Percentiles rank a stretch among this genome's conserved stretches.
phyloP scores from a whole-genome alignment of 2,113 vertebrate species.

The Pedionomus torquatus region DNA sequence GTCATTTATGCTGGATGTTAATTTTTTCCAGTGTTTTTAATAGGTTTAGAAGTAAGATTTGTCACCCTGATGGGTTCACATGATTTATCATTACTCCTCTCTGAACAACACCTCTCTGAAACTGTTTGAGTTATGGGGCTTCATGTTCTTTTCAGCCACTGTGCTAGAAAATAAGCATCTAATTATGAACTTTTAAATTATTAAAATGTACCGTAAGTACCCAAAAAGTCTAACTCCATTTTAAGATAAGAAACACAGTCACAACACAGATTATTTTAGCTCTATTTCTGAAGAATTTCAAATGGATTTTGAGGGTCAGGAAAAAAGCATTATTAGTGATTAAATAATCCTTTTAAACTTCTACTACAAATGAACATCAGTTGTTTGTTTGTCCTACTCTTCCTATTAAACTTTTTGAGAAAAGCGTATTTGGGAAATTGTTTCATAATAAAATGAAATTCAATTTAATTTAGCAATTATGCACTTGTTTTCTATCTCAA shows the following conservation, averaged over 20 bases:
- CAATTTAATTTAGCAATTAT: constrained; percentile 39
- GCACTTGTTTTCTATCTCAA: constrained; percentile 1
- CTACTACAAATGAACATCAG: not conserved
- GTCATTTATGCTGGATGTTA: not conserved
- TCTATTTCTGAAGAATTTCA: constrained; percentile 1
- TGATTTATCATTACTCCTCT: not conserved
- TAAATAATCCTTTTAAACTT: constrained; percentile 35
- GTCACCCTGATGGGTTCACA: not conserved
- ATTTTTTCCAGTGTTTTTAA: not conserved
- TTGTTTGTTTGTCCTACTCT: constrained; percentile 30
- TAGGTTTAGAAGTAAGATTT: not conserved
- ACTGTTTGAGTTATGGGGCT: not conserved
- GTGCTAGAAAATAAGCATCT: constrained; percentile 44
- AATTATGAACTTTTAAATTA: constrained; percentile 44
- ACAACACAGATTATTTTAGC: constrained; percentile 9
- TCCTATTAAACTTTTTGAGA: not conserved
- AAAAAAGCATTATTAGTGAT: not conserved
- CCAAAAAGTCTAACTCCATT: constrained; percentile 34
- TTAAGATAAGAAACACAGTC: constrained; percentile 53
- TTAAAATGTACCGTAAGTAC: constrained; percentile 28
- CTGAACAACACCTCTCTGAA: not conserved
- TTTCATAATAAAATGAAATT: constrained; percentile 18
- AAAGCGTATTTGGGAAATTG: not conserved
- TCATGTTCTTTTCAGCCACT: constrained; percentile 45
- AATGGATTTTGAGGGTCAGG: not conserved